Evolutionary conservation across 2,888 invertebrate species (phyloP).

Genomic region (Calliopum simillimum): DNA sequence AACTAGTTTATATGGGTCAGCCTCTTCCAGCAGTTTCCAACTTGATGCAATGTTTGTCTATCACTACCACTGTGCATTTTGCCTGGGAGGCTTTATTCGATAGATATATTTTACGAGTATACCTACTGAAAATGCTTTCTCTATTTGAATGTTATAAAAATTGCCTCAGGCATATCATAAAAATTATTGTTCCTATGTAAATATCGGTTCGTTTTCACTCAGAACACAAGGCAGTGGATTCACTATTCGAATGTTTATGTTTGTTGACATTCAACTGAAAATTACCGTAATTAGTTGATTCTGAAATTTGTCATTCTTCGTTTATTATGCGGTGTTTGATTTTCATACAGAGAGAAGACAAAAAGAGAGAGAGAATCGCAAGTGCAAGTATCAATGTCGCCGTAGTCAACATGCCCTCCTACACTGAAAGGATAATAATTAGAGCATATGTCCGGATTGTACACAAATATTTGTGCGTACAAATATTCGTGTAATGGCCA

Average conservation of each 20-base stretch:
- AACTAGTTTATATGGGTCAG: too few relatives aligned
- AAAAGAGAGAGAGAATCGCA: not conserved
- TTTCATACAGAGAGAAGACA: slow-evolving; percentile 23
- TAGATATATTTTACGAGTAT: too few relatives aligned
- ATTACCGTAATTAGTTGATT: slow-evolving; percentile 65
- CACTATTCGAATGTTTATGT: slow-evolving; percentile 43
- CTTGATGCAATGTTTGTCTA: too few relatives aligned
- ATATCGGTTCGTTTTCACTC: slow-evolving; percentile 52
- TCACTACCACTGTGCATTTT: too few relatives aligned
- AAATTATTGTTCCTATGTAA: slow-evolving; percentile 51
- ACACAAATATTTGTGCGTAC: slow-evolving; percentile 52
- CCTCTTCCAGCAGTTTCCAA: too few relatives aligned
- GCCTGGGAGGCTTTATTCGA: too few relatives aligned
- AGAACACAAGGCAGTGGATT: too few relatives aligned
- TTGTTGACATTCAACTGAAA: slow-evolving; percentile 62
- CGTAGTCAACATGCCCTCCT: slow-evolving; percentile 47
- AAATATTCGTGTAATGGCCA: slow-evolving; percentile 7
- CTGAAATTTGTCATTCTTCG: slow-evolving; percentile 34
- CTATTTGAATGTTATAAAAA: not conserved
- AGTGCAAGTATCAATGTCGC: slow-evolving; percentile 21
- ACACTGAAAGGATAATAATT: slow-evolving; percentile 57
- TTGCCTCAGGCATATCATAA: slow-evolving; percentile 22
- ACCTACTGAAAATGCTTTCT: too few relatives aligned
- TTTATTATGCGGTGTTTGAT: slow-evolving; percentile 47
- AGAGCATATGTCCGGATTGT: slow-evolving; percentile 62